phyloP scores from a whole-genome alignment of 2,113 vertebrate genomes.

The Eonycteris spelaea region DNA sequence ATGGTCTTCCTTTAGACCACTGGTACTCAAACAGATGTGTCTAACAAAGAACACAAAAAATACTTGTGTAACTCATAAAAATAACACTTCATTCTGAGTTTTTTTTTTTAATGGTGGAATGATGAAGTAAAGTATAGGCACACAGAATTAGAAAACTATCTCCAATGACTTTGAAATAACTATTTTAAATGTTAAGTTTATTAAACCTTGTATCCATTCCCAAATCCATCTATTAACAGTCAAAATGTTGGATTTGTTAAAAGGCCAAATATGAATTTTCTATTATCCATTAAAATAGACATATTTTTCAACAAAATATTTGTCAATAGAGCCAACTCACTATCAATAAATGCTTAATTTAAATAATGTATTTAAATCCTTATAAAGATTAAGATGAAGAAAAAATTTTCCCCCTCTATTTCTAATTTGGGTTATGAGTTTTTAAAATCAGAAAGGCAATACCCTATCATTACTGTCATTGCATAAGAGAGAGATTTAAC shows the following conservation, averaged over 20 bases:
- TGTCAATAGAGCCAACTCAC: neutral
- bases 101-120: neutral
- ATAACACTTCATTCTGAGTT: neutral
- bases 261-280: neutral
- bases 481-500: conserved; percentile 35
- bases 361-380: neutral
- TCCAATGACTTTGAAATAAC: neutral
- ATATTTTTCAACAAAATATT: neutral
- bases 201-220: neutral
- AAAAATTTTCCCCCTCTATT: neutral
- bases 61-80: neutral
- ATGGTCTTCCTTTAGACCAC: neutral
- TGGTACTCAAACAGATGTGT: neutral
- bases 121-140: neutral
- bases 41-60: neutral
- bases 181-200: neutral
- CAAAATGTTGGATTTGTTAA: neutral
- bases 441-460: neutral
- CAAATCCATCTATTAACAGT: neutral
- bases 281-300: neutral
- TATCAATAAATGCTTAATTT: neutral
- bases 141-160: neutral
- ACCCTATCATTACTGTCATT: neutral
- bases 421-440: neutral
- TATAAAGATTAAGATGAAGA: neutral